A percentile compares a stretch with the other conserved stretches of the same genome.
phyloP scores from a whole-genome alignment of 2,797 vertebrate genomes.

The Melanotaenia maccullochi region DNA sequence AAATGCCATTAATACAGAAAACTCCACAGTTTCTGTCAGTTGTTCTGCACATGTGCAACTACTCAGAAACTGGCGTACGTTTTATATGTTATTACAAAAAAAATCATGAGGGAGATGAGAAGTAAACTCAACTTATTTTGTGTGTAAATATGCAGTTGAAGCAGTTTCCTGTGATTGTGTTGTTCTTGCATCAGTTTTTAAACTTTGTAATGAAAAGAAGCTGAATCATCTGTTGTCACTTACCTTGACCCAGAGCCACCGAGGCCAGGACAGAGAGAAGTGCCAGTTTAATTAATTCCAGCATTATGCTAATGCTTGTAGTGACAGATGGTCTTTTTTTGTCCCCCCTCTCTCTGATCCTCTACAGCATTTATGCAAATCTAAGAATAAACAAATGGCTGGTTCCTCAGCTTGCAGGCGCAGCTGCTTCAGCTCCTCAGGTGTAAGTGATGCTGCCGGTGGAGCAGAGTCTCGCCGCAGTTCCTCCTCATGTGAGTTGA shows the following conservation, averaged over 20 bases:
- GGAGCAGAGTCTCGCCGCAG: conserved; percentile 40
- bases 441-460: conserved; percentile 60
- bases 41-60: conserved; percentile 28
- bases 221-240: conserved; percentile 42
- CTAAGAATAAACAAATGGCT: neutral
- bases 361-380: conserved; percentile 30
- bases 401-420: conserved; percentile 6
- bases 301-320: conserved; percentile 71
- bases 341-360: conserved; percentile 8
- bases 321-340: neutral
- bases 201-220: neutral
- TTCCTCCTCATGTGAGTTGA: conserved; percentile 64
- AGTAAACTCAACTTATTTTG: neutral
- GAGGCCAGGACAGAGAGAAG: conserved; percentile 71
- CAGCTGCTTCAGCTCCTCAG: conserved; percentile 47
- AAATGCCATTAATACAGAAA: conserved; percentile 42
- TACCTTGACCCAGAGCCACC: conserved; percentile 81
- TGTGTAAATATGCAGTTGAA: neutral
- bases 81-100: conserved; percentile 15
- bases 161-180: neutral
- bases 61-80: conserved; percentile 5
- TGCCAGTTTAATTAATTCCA: conserved; percentile 76
- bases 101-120: conserved; percentile 17
- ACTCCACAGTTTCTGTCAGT: conserved; percentile 31
- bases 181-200: neutral